These are phyloP conservation scores for Hyaena hyaena DNA, from an alignment of 2,113 vertebrate species.

Conservation along the genomic window DNA sequence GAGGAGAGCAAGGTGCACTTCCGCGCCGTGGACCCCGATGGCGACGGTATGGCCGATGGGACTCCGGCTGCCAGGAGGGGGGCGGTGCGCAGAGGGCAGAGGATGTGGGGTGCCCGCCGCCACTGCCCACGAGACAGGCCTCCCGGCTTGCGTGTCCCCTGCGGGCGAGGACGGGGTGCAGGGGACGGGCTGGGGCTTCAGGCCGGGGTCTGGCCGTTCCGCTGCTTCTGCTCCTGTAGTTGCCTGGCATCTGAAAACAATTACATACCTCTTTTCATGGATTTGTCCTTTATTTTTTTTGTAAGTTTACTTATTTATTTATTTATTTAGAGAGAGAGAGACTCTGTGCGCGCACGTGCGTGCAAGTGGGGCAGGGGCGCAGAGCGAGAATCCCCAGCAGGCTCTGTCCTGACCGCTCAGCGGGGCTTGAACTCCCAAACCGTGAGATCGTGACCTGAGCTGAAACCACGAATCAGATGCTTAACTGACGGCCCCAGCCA, in stretches of 20 bases:
- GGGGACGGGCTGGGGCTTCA: background rate
- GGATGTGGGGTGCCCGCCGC: background rate
- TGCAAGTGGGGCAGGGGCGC: too few relatives aligned
- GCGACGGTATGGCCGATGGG: constrained; percentile 87
- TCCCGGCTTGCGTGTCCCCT: background rate
- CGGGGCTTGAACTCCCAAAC: too few relatives aligned
- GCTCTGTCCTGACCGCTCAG: too few relatives aligned
- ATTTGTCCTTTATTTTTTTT: too few relatives aligned
- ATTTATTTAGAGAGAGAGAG: too few relatives aligned
- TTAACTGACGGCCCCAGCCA: too few relatives aligned
- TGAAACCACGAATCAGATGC: too few relatives aligned
- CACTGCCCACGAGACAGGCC: background rate
- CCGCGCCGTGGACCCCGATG: constrained; percentile 94
- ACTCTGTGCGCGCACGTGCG: too few relatives aligned
- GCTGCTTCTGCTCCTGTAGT: background rate
- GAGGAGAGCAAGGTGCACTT: constrained; percentile 95
- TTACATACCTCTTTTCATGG: fast-evolving
- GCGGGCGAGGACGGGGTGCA: too few relatives aligned
- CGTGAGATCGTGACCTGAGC: too few relatives aligned
- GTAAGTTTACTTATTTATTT: too few relatives aligned
- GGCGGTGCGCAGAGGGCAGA: background rate
- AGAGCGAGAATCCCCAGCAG: too few relatives aligned
- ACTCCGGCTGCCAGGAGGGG: background rate
- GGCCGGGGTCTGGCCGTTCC: background rate
- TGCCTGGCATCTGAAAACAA: fast-evolving